phyloP scores from a whole-genome alignment of 2,113 vertebrate species.

The Urocitellus parryii region DNA sequence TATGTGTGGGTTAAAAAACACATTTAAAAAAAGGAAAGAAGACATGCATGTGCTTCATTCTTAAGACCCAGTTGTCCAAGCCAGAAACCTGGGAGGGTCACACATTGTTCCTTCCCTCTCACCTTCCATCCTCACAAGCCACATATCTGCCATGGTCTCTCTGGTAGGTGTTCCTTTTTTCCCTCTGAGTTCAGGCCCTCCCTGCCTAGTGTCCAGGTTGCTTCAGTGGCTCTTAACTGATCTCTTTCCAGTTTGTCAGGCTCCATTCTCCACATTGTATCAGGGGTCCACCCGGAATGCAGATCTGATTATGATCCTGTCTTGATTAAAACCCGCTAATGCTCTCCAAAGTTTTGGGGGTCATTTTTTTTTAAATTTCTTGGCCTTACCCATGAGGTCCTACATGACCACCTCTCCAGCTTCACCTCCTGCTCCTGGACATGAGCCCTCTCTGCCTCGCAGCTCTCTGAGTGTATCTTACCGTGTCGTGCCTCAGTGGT shows the following conservation, averaged over 20 bases:
- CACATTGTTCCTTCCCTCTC: neutral
- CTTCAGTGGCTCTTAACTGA: neutral
- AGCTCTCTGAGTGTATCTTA: neutral
- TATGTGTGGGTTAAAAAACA: neutral
- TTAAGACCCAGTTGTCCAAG: neutral
- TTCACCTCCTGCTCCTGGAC: neutral
- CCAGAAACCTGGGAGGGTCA: neutral
- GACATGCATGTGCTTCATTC: neutral
- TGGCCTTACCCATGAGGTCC: neutral
- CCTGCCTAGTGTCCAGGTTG: neutral
- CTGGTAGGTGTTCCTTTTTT: neutral
- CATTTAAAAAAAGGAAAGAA: neutral
- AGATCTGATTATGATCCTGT: neutral
- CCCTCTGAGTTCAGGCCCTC: neutral
- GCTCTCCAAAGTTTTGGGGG: neutral
- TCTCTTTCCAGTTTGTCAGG: neutral
- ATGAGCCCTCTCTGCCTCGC: neutral
- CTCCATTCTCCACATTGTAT: neutral
- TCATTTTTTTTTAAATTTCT: constrained; percentile 5
- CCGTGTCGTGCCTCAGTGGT: neutral
- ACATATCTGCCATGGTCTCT: neutral
- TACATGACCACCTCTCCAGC: neutral
- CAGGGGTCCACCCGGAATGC: neutral
- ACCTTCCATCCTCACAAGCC: fast-evolving
- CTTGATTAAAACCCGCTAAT: neutral